Percentiles rank a stretch among this genome's conserved stretches.
Conservation (phyloP, 2,113 vertebrate species). For the Myotis lucifugus region DNA sequence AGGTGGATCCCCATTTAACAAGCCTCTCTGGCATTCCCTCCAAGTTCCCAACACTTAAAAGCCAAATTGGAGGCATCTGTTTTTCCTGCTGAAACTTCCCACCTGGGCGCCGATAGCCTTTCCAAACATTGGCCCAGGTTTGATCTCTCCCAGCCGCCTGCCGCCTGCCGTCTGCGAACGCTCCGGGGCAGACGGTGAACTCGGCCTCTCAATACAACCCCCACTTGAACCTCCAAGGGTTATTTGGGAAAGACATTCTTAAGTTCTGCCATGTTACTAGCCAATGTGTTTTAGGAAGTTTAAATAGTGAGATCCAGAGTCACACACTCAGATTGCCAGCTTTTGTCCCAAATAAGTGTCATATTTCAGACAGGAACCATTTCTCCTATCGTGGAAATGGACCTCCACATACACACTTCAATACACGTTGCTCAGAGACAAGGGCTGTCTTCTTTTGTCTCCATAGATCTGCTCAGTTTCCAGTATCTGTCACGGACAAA, state of each 20-base stretch:
- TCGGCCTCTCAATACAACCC: neutral
- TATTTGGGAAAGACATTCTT: conserved; percentile 71
- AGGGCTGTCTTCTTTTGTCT: neutral
- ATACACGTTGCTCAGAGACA: neutral
- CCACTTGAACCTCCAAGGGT: conserved; percentile 62
- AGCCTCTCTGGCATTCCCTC: conserved; percentile 63
- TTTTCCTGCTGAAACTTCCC: conserved; percentile 73
- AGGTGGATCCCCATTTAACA: conserved; percentile 73
- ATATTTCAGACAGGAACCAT: neutral
- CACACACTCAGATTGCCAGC: neutral
- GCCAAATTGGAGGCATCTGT: conserved; percentile 69
- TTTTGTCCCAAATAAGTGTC: neutral
- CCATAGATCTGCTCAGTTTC: neutral
- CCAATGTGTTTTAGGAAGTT: conserved; percentile 42
- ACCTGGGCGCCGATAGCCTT: conserved; percentile 66
- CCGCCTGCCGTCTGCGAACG: conserved; percentile 9
- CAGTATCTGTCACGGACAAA: neutral
- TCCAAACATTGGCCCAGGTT: conserved; percentile 74
- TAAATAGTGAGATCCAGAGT: conserved; percentile 9
- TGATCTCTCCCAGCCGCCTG: conserved; percentile 76
- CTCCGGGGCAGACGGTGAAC: conserved; percentile 48
- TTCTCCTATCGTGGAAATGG: neutral
- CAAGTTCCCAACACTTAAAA: conserved; percentile 67
- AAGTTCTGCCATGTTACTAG: conserved; percentile 28
- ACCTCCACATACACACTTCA: neutral